phyloP scores from a whole-genome alignment of 2,888 invertebrate genomes.

The Lithosia quadra region DNA sequence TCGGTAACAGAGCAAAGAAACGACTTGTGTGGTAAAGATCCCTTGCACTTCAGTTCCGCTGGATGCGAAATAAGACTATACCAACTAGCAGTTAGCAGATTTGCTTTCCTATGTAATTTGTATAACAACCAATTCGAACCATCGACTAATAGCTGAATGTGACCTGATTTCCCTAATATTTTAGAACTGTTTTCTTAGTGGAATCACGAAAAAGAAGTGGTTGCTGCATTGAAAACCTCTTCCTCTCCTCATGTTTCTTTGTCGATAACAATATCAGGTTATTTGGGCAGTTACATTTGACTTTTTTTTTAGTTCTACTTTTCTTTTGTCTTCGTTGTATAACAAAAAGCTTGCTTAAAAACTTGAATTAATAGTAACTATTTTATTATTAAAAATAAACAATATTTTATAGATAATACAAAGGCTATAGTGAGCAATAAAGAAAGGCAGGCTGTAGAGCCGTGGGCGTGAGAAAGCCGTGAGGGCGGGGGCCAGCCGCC shows the following conservation, averaged over 20 bases:
- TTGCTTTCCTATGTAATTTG: not conserved
- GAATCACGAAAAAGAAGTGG: not conserved
- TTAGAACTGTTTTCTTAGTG: not conserved
- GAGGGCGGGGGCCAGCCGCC: constrained; percentile 65
- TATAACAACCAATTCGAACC: not conserved
- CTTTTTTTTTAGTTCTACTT: not conserved
- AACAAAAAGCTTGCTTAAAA: too few relatives aligned
- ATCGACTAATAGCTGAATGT: not conserved
- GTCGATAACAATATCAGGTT: not conserved
- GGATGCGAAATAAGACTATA: constrained; percentile 58
- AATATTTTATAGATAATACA: constrained; percentile 51
- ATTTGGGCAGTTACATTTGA: not conserved
- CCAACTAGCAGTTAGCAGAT: not conserved
- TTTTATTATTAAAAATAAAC: constrained; percentile 34
- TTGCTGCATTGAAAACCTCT: too few relatives aligned
- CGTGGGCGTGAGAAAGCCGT: constrained; percentile 81
- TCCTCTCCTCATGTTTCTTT: too few relatives aligned
- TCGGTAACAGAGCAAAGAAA: constrained; percentile 68
- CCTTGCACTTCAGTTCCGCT: constrained; percentile 69
- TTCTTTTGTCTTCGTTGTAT: not conserved
- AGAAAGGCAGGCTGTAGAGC: constrained; percentile 67
- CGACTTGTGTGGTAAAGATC: constrained; percentile 78
- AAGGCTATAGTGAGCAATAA: constrained; percentile 64
- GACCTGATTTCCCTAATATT: not conserved
- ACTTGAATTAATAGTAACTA: constrained; percentile 10